Base-by-base conservation (phyloP, 2,888 invertebrate species). In the Mellilla xanthometata region DNA sequence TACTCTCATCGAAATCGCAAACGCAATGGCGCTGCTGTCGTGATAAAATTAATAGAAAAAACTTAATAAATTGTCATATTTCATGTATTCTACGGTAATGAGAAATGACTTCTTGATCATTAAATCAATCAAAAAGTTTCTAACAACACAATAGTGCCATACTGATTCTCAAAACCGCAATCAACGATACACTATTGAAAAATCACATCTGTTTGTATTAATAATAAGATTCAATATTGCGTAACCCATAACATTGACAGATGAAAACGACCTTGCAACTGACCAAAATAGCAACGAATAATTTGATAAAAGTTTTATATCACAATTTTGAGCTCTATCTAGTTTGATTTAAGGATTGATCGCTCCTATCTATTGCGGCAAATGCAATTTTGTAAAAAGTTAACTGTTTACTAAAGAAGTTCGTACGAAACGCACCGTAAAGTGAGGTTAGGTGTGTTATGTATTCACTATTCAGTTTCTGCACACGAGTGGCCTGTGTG, bases 351-450 rank as follows among this genome's bases (percentile, higher is more conserved):
- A 56, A 40, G 54, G 29, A 15, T 23, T 23, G 2, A 11, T 10
- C 11, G 22, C 36, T 34, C 26, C 19, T 39, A 34, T 12, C 1
- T 10, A 19, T 24, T 24, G 24, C 9, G 33, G 26, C 23, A 9
- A 24, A 24, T 15, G 33, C 45, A 33, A 39, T 55, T 50, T 58
- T 40, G 19, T 13, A 23, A 13, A 49, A 43, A 56, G 57, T 54
- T 62, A 62, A 63, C 59, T 57, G 58, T 61, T 63, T 60, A 57
- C 49, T 43, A 56, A 58, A 56, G 52, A 52, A 42, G 47, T 49
- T 52, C 39, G 27, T 44, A 38, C 54, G 41, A 46, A 51, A 49
- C 47, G 52, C 50, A 48, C 49, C 49, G 41, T 27, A 13, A 41
- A 38, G 47, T 42, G 35, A 41, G 41, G 47, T 48, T 44, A 38